Conservation (phyloP, 2,888 invertebrate genomes). For the Anodontia alba region DNA sequence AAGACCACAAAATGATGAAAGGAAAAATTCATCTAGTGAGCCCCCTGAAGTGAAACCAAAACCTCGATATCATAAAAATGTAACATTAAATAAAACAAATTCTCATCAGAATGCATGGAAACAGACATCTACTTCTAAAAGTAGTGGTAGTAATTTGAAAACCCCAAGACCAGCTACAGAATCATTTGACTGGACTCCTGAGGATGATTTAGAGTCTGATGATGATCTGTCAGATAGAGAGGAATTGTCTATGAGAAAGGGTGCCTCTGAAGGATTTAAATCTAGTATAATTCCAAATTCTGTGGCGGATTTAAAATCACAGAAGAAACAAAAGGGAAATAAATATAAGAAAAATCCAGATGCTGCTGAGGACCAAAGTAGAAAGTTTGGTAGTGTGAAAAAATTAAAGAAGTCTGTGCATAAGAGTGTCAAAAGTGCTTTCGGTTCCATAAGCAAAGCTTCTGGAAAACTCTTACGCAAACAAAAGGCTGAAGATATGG, state of each 20-base stretch:
- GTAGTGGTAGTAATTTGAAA: constrained; percentile 13
- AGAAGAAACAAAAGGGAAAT: constrained; percentile 47
- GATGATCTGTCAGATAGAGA: constrained; percentile 73
- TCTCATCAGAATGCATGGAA: constrained; percentile 29
- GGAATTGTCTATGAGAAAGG: constrained; percentile 48
- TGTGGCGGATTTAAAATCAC: constrained; percentile 66
- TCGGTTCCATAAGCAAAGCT: constrained; percentile 76
- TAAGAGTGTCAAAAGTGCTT: constrained; percentile 72
- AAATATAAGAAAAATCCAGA: constrained; percentile 53
- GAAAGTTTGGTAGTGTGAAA: constrained; percentile 73
- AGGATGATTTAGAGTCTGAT: constrained; percentile 78
- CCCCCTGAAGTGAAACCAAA: constrained; percentile 54
- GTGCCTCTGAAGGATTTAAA: constrained; percentile 72
- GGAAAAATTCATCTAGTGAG: constrained; percentile 43
- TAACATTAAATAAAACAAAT: constrained; percentile 45
- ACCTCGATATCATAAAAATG: constrained; percentile 61
- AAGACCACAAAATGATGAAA: not conserved
- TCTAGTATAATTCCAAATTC: constrained; percentile 70
- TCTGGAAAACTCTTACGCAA: constrained; percentile 71
- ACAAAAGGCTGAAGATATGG: constrained; percentile 69
- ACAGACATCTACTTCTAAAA: constrained; percentile 6
- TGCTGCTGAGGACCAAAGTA: constrained; percentile 35
- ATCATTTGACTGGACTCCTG: constrained; percentile 77
- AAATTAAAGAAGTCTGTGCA: constrained; percentile 75
- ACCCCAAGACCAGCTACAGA: constrained; percentile 24